Evolutionary conservation across 2,113 vertebrate species (phyloP).

Genomic region (Brachypteracias leptosomus): DNA sequence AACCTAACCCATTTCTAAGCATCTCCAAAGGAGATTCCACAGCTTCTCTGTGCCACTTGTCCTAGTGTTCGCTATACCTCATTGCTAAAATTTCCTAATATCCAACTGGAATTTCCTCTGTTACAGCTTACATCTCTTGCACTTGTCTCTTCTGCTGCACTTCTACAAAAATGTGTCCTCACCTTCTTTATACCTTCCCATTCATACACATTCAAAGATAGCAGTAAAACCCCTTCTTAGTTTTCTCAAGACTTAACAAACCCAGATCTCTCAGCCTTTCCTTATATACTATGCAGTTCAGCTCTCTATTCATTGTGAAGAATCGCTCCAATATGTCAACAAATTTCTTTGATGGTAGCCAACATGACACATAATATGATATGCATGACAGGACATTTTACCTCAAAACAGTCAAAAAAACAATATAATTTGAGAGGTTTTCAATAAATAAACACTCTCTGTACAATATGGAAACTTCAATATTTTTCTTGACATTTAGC

Average conservation of each 20-base stretch:
- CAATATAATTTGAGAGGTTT: conserved; percentile 16
- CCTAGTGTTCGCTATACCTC: neutral
- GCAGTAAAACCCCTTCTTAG: neutral
- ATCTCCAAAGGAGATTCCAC: neutral
- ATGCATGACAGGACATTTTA: neutral
- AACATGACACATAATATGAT: neutral
- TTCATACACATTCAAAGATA: neutral
- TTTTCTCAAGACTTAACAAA: neutral
- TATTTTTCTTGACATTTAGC: conserved; percentile 53
- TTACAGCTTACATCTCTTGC: neutral
- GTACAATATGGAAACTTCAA: neutral
- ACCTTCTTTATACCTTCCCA: neutral
- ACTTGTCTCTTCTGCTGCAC: neutral
- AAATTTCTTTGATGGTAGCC: neutral
- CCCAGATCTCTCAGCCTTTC: neutral
- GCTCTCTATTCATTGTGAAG: neutral
- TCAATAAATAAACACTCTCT: conserved; percentile 34
- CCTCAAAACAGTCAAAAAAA: conserved; percentile 20
- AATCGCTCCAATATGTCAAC: neutral
- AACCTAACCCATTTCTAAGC: neutral
- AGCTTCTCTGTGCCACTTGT: neutral
- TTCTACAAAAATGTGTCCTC: neutral
- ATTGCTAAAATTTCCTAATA: neutral
- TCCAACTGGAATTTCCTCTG: neutral
- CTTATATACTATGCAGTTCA: neutral